Evolutionary conservation across 2,797 vertebrate species (phyloP).

Genomic region (Varecia variegata): DNA sequence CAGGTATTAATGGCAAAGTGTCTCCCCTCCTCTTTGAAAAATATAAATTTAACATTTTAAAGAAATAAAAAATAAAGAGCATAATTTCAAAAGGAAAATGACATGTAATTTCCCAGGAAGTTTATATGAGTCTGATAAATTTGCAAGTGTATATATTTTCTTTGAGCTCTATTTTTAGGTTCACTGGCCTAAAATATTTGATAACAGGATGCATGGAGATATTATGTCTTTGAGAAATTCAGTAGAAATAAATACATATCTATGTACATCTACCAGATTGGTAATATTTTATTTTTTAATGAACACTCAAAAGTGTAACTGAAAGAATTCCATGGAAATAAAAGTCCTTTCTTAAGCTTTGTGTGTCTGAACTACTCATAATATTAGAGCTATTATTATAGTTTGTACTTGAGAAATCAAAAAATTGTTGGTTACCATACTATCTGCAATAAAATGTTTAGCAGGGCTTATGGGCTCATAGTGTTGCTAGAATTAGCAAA

Average conservation of each 20-base stretch:
- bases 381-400: not conserved
- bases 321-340: not conserved
- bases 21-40: not conserved
- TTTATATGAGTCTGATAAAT: not conserved
- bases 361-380: not conserved
- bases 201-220: not conserved
- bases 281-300: not conserved
- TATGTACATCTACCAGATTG: not conserved
- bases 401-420: not conserved
- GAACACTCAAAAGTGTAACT: not conserved
- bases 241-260: not conserved
- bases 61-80: not conserved
- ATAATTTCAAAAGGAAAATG: not conserved
- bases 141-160: not conserved
- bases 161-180: not conserved
- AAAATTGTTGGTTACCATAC: not conserved
- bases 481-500: not conserved
- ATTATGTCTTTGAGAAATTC: not conserved
- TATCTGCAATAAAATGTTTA: not conserved
- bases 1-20: not conserved
- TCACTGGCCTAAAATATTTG: not conserved
- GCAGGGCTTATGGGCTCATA: not conserved
- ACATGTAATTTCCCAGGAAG: not conserved
- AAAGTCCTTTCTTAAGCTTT: not conserved
- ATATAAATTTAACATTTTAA: not conserved